Evolutionary conservation across 2,113 vertebrate genomes (phyloP).

Genomic region (Rhipidura dahli): DNA sequence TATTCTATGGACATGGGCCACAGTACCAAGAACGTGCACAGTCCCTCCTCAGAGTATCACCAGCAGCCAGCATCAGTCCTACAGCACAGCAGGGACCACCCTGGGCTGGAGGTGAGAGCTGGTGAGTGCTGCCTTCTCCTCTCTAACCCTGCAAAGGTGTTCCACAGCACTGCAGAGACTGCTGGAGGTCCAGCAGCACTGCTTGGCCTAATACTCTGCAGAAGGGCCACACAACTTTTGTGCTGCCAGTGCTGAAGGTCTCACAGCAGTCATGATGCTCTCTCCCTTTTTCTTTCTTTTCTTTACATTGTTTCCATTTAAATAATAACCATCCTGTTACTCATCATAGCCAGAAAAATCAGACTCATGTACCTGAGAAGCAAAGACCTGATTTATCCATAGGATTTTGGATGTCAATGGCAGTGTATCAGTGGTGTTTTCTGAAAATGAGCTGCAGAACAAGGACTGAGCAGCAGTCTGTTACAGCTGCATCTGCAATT

Average conservation of each 20-base stretch:
- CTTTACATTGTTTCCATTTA: not conserved
- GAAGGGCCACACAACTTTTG: not conserved
- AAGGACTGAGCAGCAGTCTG: not conserved
- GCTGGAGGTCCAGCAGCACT: not conserved
- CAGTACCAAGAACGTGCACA: not conserved
- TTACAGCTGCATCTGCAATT: constrained; percentile 19
- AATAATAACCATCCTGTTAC: not conserved
- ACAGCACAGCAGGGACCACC: not conserved
- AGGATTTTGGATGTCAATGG: not conserved
- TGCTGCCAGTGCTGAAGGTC: not conserved
- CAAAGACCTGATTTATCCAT: not conserved
- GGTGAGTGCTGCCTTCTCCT: not conserved
- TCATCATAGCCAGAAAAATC: not conserved
- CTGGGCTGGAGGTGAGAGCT: not conserved
- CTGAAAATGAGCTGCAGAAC: not conserved
- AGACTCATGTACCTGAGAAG: not conserved
- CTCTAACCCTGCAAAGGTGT: not conserved
- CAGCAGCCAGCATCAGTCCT: not conserved
- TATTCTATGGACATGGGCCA: not conserved
- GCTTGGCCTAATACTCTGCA: not conserved
- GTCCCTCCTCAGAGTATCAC: not conserved
- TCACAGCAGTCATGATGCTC: not conserved
- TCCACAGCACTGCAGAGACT: not conserved
- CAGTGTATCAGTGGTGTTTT: not conserved
- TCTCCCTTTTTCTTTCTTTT: not conserved